A percentile compares a stretch with the other conserved stretches of the same genome.
phyloP scores from a whole-genome alignment of 1,140 invertebrate species.

The Drosophila punjabiensis region DNA sequence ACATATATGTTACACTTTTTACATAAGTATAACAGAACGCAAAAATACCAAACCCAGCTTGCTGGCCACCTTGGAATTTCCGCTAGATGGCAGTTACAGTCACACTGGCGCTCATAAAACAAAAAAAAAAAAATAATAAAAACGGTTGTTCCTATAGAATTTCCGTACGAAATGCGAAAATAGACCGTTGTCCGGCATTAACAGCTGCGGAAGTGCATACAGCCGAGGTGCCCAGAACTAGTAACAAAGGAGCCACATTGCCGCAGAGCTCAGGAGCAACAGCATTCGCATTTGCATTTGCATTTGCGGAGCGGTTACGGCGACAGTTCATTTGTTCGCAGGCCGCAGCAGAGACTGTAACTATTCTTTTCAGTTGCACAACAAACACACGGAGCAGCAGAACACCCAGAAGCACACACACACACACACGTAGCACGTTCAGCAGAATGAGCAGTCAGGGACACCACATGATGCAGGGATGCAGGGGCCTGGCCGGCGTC shows the following conservation, averaged over 20 bases:
- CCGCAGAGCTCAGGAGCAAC: background rate
- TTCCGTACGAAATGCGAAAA: background rate
- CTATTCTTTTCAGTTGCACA: conserved; percentile 12
- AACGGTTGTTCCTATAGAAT: background rate
- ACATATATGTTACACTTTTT: no score
- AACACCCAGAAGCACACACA: background rate
- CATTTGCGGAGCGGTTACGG: background rate
- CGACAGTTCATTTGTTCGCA: conserved; percentile 11
- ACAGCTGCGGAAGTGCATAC: background rate
- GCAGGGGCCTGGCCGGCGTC: conserved; percentile 32
- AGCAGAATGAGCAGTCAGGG: conserved; percentile 73
- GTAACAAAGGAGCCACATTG: background rate
- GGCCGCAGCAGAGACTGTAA: background rate
- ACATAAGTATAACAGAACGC: no score
- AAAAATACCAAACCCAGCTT: no score
- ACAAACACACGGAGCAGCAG: conserved; percentile 1
- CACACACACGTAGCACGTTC: background rate
- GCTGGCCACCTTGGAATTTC: background rate
- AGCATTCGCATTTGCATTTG: background rate
- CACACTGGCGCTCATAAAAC: background rate
- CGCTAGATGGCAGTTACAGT: background rate
- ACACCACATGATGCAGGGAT: conserved; percentile 71
- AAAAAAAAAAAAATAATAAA: background rate
- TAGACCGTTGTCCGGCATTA: background rate
- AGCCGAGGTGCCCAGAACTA: background rate